Percentiles rank a stretch among this genome's conserved stretches.
phyloP scores from a whole-genome alignment of 2,888 invertebrate species.

The Tuta absoluta region DNA sequence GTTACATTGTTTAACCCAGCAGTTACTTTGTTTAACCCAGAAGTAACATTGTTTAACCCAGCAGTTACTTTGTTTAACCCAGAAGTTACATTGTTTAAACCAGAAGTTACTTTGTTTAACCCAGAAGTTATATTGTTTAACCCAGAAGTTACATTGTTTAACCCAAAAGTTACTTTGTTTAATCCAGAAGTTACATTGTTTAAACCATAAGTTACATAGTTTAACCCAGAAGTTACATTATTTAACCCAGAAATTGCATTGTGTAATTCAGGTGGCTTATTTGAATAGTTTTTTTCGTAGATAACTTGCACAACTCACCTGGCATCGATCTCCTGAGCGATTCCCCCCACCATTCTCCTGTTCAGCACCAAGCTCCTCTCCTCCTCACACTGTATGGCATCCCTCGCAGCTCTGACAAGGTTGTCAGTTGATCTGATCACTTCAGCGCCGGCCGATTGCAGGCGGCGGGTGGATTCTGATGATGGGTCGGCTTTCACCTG shows the following conservation, averaged over 20 bases:
- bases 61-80: not conserved
- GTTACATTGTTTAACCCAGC: no score
- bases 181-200: not conserved
- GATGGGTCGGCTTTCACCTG: slow-evolving; percentile 96
- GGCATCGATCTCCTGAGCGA: slow-evolving; percentile 97
- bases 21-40: no score
- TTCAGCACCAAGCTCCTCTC: slow-evolving; percentile 95
- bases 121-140: not conserved
- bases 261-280: no score
- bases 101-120: not conserved
- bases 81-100: not conserved
- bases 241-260: no score
- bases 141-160: not conserved
- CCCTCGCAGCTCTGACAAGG: slow-evolving; percentile 95
- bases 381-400: slow-evolving; percentile 94
- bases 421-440: slow-evolving; percentile 99
- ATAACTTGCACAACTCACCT: slow-evolving; percentile 61
- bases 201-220: no score
- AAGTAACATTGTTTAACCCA: not conserved
- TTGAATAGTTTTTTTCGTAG: no score
- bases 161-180: not conserved
- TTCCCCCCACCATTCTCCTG: slow-evolving; percentile 96
- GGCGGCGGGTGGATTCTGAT: slow-evolving; percentile 94
- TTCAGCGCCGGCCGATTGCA: slow-evolving; percentile 96
- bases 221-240: not conserved